Percentiles rank a stretch among this genome's conserved stretches.
These are phyloP conservation scores for Caenorhabditis sp. DNA, from an alignment of 2,888 invertebrate species.

Conservation along the genomic window DNA sequence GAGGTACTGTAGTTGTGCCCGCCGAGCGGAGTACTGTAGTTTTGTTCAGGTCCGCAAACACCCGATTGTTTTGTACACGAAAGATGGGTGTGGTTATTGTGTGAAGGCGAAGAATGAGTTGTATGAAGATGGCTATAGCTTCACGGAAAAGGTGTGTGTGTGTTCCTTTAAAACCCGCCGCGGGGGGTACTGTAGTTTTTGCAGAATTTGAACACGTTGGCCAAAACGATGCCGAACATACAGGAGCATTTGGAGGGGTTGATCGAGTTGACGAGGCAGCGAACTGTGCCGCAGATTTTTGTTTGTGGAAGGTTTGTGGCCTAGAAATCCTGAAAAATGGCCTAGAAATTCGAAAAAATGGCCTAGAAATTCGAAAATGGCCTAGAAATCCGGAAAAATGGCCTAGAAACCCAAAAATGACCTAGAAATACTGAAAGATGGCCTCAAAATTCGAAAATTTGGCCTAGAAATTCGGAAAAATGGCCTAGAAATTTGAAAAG, in stretches of 20 bases:
- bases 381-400: too few relatives aligned
- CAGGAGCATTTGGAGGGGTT: conserved; percentile 43
- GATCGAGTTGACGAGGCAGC: conserved; percentile 48
- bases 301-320: conserved; percentile 58
- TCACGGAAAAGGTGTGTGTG: conserved; percentile 48
- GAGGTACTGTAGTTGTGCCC: too few relatives aligned
- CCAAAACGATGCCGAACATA: conserved; percentile 30
- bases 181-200: conserved; percentile 16
- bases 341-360: too few relatives aligned
- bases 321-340: background rate
- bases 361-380: background rate
- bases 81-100: conserved; percentile 65
- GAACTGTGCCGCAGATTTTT: conserved; percentile 68
- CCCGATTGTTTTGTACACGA: conserved; percentile 65
- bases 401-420: too few relatives aligned
- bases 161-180: background rate
- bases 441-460: too few relatives aligned
- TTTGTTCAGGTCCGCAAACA: conserved; percentile 29
- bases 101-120: conserved; percentile 61
- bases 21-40: background rate
- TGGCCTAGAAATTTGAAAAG: too few relatives aligned
- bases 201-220: conserved; percentile 44
- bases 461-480: too few relatives aligned
- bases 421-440: too few relatives aligned
- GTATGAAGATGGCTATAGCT: conserved; percentile 55